phyloP scores from a whole-genome alignment of 2,113 vertebrate genomes.

The Eira barbara region DNA sequence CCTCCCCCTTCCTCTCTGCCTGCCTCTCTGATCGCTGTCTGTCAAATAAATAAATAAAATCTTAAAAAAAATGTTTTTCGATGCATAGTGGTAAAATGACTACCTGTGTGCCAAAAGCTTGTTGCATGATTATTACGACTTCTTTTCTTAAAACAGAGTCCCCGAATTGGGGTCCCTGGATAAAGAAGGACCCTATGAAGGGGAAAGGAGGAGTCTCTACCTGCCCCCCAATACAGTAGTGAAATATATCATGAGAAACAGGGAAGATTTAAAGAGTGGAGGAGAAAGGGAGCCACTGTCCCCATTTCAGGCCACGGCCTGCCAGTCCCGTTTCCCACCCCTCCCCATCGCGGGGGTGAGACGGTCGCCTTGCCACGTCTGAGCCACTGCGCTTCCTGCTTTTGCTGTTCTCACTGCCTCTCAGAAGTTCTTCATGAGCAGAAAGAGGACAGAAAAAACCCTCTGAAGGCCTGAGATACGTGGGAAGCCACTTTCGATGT shows the following conservation, averaged over 20 bases:
- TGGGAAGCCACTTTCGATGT: background rate
- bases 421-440: background rate
- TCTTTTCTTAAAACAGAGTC: background rate
- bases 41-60: too few relatives aligned
- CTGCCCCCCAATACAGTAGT: background rate
- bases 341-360: accelerated
- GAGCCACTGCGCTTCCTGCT: background rate
- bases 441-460: background rate
- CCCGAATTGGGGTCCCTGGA: background rate
- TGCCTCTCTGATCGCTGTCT: too few relatives aligned
- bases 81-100: background rate
- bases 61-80: too few relatives aligned
- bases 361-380: accelerated
- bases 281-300: too few relatives aligned
- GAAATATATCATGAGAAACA: background rate
- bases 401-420: background rate
- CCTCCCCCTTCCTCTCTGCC: too few relatives aligned
- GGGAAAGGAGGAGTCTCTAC: background rate
- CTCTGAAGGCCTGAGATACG: background rate
- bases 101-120: background rate
- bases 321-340: background rate
- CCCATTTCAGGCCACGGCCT: accelerated
- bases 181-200: background rate
- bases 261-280: background rate
- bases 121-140: background rate